Base-by-base conservation (phyloP, 2,113 vertebrate genomes). In the Morone chrysops region DNA sequence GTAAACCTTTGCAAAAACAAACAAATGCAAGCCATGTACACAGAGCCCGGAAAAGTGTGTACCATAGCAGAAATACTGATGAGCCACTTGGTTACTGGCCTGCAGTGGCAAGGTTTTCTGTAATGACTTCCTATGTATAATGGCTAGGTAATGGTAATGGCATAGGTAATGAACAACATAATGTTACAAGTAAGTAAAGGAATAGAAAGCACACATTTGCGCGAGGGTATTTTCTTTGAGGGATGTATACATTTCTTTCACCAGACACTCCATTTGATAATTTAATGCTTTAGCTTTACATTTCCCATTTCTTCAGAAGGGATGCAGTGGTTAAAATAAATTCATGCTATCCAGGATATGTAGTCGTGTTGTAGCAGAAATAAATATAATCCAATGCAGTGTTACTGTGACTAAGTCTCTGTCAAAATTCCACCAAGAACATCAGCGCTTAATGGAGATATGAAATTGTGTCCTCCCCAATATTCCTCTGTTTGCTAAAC, bases 41-140 rank as follows among this genome's bases (percentile, higher is more conserved):
- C 56, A 5, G 47, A 80, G 62, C 73, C 50, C 31, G 43, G 81
- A 75, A 91, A 93, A 88, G 80, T 83, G 92, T 91, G 70, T 71
- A 88, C 83, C 90, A 84, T 86, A 57, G 90, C 90, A 92, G 84
- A 93, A 94, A 92, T 93, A 83, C 92, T 90, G 91, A 92, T 90
- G 87, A 94, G 88, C 84, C 88, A 20, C 90, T 89, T 81, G 82
- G 88, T 90, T 83, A 82, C 84, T 80, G 79, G 72, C 83, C 78
- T 89, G 89, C 78, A 63, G 82, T 91, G 83, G 87, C 85, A 87
- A 70, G 63, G 62, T 76, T 92, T 89, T 87, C 79, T 72, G 67
- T 92, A 93, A 90, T 88, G 74, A 75, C 74, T 84, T 86, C 63
- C 84, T 69, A 78, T 87, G 86, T 90, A 78, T 89, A 90, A 87